phyloP scores from a whole-genome alignment of 2,797 vertebrate genomes.

The Clamator glandarius region DNA sequence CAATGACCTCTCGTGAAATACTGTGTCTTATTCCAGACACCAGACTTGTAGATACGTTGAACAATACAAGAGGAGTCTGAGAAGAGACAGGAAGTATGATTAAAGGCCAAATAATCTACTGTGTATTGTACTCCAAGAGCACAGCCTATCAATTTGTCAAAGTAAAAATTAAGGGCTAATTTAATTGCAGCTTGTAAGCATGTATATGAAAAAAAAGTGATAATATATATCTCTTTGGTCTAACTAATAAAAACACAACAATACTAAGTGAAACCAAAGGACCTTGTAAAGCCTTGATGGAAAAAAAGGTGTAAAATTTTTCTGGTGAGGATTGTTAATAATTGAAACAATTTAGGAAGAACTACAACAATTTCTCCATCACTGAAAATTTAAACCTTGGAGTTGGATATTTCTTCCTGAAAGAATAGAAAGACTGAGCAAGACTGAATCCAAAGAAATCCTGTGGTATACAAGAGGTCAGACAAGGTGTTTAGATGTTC shows the following conservation, averaged over 20 bases:
- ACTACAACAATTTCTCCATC: not conserved
- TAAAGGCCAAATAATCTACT: not conserved
- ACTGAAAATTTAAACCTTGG: not conserved
- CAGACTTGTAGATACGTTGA: not conserved
- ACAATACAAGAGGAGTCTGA: not conserved
- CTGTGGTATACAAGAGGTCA: not conserved
- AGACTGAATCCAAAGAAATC: not conserved
- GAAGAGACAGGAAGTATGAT: not conserved
- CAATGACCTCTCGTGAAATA: not conserved
- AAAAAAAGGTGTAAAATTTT: not conserved
- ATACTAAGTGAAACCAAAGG: not conserved
- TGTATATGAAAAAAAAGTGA: not conserved
- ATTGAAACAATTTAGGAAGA: not conserved
- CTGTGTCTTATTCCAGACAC: not conserved
- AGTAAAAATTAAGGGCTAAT: not conserved
- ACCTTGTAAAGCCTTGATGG: not conserved
- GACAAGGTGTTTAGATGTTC: constrained; percentile 45
- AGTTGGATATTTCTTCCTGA: not conserved
- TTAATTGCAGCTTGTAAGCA: not conserved
- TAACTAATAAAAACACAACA: not conserved
- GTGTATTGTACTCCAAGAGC: not conserved
- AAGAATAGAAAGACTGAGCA: not conserved
- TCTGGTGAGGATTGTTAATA: not conserved
- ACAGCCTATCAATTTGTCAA: not conserved
- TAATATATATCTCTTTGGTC: not conserved